Evolutionary conservation across 2,888 invertebrate species (phyloP).

Genomic region (Caenorhabditis sp.): DNA sequence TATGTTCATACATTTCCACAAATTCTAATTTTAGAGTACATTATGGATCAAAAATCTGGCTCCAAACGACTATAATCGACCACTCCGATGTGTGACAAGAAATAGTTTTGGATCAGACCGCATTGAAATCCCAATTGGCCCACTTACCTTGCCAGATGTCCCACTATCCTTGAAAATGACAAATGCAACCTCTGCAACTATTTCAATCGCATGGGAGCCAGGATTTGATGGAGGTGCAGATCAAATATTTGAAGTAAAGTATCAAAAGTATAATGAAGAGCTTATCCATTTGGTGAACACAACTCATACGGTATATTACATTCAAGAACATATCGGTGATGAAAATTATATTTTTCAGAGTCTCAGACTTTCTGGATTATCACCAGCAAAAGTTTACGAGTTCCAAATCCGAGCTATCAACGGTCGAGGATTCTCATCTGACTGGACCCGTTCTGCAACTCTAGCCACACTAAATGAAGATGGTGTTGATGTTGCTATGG

Average conservation of each 20-base stretch:
- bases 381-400: slow-evolving; percentile 32
- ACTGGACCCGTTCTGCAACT: slow-evolving; percentile 44
- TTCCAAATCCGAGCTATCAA: slow-evolving; percentile 58
- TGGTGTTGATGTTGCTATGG: slow-evolving; percentile 44
- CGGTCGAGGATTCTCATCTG: slow-evolving; percentile 49
- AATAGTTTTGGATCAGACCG: slow-evolving; percentile 63
- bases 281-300: slow-evolving; percentile 60
- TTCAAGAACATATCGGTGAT: no score
- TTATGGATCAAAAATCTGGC: slow-evolving; percentile 60
- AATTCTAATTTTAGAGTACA: slow-evolving; percentile 51
- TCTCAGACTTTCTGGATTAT: slow-evolving; percentile 45
- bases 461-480: slow-evolving; percentile 54
- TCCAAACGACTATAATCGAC: slow-evolving; percentile 62
- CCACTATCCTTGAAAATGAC: slow-evolving; percentile 59
- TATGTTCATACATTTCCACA: slow-evolving; percentile 2
- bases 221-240: slow-evolving; percentile 69
- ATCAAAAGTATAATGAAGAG: slow-evolving; percentile 55
- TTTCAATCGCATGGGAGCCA: slow-evolving; percentile 56
- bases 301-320: slow-evolving; percentile 58
- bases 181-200: slow-evolving; percentile 58
- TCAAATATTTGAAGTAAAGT: slow-evolving; percentile 65
- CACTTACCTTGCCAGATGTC: slow-evolving; percentile 59
- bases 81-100: slow-evolving; percentile 56
- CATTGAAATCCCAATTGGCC: slow-evolving; percentile 42
- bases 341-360: slow-evolving; percentile 37